These are phyloP conservation scores for Xenopus tropicalis DNA, from an alignment of 2,113 vertebrate genomes.

Conservation along the genomic window DNA sequence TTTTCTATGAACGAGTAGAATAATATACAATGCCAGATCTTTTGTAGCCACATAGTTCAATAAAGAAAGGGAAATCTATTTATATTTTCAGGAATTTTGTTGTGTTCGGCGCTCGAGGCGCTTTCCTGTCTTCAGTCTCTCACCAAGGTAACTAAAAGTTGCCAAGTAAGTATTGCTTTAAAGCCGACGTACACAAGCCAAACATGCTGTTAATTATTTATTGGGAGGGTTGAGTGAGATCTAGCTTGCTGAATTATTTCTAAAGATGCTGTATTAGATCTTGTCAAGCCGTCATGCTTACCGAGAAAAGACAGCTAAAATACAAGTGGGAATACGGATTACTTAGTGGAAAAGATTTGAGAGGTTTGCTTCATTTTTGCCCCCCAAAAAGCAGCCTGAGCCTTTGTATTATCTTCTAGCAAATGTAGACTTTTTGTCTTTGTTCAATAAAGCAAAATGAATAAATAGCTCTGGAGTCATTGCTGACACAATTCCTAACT, in stretches of 20 bases:
- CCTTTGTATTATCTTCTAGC: too few species aligned
- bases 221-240: slow-evolving; percentile 49
- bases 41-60: too few species aligned
- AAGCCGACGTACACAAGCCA: slow-evolving; percentile 14
- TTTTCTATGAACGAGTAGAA: too few species aligned
- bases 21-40: too few species aligned
- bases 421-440: too few species aligned
- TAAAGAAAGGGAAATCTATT: neutral
- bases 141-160: slow-evolving; percentile 8
- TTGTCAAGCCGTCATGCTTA: slow-evolving; percentile 56
- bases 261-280: slow-evolving; percentile 54
- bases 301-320: slow-evolving; percentile 53
- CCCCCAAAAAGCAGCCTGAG: too few species aligned
- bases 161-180: slow-evolving; percentile 32
- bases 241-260: slow-evolving; percentile 58
- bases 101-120: neutral
- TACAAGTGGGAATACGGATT: slow-evolving; percentile 55
- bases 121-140: neutral
- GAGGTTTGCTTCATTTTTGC: slow-evolving; percentile 48
- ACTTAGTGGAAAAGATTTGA: slow-evolving; percentile 51
- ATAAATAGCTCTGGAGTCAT: too few species aligned
- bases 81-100: slow-evolving; percentile 4
- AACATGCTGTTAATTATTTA: slow-evolving; percentile 47
- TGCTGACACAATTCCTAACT: too few species aligned
- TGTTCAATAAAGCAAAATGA: too few species aligned